A percentile compares a stretch with the other conserved stretches of the same genome.
phyloP scores from a whole-genome alignment of 2,113 vertebrate species.

The Phaethon lepturus region DNA sequence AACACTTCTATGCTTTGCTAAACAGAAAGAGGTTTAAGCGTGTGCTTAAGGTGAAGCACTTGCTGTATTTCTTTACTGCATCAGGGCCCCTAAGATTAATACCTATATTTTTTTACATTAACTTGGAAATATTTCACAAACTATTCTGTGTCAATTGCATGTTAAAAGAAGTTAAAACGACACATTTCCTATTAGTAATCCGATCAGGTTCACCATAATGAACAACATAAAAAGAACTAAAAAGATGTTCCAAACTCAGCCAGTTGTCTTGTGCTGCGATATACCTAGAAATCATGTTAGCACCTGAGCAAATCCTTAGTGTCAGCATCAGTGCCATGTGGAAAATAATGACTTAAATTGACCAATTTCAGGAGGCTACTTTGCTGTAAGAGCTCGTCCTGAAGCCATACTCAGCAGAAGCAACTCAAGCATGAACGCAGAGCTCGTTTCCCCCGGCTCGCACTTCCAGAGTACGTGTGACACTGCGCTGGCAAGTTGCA shows the following conservation, averaged over 20 bases:
- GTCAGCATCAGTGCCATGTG: neutral
- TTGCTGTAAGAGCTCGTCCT: neutral
- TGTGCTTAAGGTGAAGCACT: neutral
- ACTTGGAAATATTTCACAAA: neutral
- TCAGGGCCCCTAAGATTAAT: neutral
- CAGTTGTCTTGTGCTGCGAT: neutral
- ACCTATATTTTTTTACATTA: neutral
- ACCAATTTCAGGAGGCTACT: neutral
- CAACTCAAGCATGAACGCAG: neutral
- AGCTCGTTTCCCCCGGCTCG: neutral
- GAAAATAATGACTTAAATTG: neutral
- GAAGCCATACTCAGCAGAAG: neutral
- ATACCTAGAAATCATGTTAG: neutral
- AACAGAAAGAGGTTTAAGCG: neutral
- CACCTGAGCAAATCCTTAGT: neutral
- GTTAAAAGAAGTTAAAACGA: neutral
- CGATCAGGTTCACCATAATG: neutral
- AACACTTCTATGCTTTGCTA: neutral
- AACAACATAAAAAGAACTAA: neutral
- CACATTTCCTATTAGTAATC: neutral
- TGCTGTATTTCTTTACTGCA: neutral
- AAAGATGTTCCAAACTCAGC: neutral
- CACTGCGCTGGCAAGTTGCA: neutral
- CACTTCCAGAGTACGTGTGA: neutral
- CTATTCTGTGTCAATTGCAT: neutral